phyloP scores from a whole-genome alignment of 2,797 vertebrate genomes.

The Sebastes matsubarae region DNA sequence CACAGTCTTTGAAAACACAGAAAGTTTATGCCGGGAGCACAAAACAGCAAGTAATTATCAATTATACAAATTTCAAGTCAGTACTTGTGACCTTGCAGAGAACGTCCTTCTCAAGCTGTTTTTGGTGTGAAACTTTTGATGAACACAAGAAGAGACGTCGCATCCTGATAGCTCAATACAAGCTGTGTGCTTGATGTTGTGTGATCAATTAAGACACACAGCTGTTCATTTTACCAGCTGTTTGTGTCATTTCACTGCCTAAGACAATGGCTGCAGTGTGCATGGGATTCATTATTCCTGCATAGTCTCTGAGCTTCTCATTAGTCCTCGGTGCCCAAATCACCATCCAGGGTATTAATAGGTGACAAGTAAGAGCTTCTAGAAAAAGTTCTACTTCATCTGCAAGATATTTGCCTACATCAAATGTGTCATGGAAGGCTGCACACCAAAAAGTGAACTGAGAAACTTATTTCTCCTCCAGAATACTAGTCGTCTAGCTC shows the following conservation, averaged over 20 bases:
- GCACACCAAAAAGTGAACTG: not conserved
- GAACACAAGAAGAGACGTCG: slow-evolving; percentile 5
- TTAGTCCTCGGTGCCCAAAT: not conserved
- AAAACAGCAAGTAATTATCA: not conserved
- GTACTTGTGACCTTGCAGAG: slow-evolving; percentile 34
- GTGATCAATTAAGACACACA: slow-evolving; percentile 57
- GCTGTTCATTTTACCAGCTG: slow-evolving; percentile 47
- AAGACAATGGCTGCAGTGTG: slow-evolving; percentile 19
- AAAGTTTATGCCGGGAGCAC: not conserved
- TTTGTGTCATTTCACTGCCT: slow-evolving; percentile 22
- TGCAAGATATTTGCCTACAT: not conserved
- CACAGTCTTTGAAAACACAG: not conserved
- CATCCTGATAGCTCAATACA: slow-evolving; percentile 35
- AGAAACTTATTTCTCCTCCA: not conserved
- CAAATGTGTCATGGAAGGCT: not conserved
- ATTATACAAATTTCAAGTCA: slow-evolving; percentile 9
- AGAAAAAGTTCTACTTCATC: not conserved
- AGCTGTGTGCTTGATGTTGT: slow-evolving; percentile 39
- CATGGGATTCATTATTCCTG: slow-evolving; percentile 18
- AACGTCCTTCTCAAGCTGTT: slow-evolving; percentile 19
- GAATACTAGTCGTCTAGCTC: not conserved
- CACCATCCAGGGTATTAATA: not conserved
- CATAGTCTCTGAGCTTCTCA: slow-evolving; percentile 1
- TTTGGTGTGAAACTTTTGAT: slow-evolving; percentile 40
- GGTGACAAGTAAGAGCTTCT: not conserved